Evolutionary conservation across 2,888 invertebrate genomes (phyloP).

Genomic region (Eretmocerus hayati): DNA sequence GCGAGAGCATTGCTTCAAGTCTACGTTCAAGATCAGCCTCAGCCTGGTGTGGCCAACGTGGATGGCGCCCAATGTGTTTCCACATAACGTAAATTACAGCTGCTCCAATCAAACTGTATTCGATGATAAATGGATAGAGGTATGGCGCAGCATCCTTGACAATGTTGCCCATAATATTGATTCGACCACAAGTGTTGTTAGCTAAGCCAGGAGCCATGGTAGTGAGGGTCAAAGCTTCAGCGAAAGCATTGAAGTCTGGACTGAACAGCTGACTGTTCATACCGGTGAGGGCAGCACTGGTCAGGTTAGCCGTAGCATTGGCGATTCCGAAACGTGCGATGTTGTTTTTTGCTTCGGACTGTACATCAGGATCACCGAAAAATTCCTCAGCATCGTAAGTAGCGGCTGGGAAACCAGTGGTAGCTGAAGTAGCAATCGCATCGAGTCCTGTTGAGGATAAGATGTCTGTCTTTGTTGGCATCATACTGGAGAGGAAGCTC

Average conservation of each 20-base stretch:
- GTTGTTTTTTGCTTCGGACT: constrained; percentile 29
- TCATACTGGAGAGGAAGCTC: constrained; percentile 36
- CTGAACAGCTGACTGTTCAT: constrained; percentile 24
- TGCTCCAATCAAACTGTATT: constrained; percentile 91
- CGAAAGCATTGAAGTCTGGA: constrained; percentile 36
- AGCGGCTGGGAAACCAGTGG: constrained; percentile 48
- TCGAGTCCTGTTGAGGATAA: constrained; percentile 29
- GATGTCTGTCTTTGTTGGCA: constrained; percentile 35
- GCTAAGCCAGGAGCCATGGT: constrained; percentile 31
- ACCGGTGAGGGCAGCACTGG: constrained; percentile 24
- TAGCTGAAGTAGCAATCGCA: constrained; percentile 47
- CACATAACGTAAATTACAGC: constrained; percentile 95
- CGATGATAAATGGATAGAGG: constrained; percentile 91
- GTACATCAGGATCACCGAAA: constrained; percentile 43
- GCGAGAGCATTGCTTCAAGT: constrained; percentile 79
- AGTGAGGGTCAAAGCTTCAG: constrained; percentile 35
- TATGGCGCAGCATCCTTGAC: constrained; percentile 91
- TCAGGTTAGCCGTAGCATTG: constrained; percentile 40
- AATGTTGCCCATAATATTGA: constrained; percentile 87
- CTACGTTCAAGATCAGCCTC: constrained; percentile 85
- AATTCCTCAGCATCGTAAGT: constrained; percentile 48
- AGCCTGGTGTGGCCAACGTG: constrained; percentile 64
- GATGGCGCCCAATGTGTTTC: constrained; percentile 87
- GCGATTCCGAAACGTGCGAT: constrained; percentile 36
- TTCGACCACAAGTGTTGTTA: constrained; percentile 65